Percentiles rank a stretch among this genome's conserved stretches.
Conservation (phyloP, 1,140 invertebrate genomes). For the Bombus balteatus region DNA sequence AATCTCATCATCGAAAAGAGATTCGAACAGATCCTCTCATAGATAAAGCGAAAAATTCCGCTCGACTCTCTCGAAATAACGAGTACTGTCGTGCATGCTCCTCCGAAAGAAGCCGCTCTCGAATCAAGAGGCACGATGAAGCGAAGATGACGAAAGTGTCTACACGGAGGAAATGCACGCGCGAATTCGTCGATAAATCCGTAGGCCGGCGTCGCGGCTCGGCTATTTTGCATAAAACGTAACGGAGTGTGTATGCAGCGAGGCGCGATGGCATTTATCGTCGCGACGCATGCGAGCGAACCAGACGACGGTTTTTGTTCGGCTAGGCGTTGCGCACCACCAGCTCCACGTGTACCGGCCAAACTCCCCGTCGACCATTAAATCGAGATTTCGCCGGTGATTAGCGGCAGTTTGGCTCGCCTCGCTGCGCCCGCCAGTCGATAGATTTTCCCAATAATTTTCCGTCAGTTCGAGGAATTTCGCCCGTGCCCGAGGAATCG, state of each 20-base stretch:
- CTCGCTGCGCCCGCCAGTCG: conserved; percentile 38
- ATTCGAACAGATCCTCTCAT: too few relatives aligned
- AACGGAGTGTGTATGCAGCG: conserved; percentile 54
- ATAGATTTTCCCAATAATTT: conserved; percentile 53
- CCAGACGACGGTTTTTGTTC: conserved; percentile 63
- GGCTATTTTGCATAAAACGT: conserved; percentile 68
- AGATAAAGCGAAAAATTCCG: too few relatives aligned
- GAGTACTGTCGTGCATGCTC: not conserved
- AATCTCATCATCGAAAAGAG: too few relatives aligned
- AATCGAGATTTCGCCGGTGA: conserved; percentile 65
- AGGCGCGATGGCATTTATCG: conserved; percentile 63
- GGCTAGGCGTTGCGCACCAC: conserved; percentile 53
- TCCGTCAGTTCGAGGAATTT: conserved; percentile 41
- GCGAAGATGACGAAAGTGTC: not conserved
- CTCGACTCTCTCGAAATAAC: not conserved
- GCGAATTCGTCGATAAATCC: conserved; percentile 60
- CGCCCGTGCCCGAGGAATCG: not conserved
- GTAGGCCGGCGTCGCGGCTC: conserved; percentile 22
- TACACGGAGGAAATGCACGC: not conserved
- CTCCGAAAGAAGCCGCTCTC: too few relatives aligned
- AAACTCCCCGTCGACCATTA: conserved; percentile 48
- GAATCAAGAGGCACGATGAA: not conserved
- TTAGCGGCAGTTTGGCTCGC: conserved; percentile 57
- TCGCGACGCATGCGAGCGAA: conserved; percentile 52
- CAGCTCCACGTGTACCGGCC: conserved; percentile 39